Percentiles rank a stretch among this genome's conserved stretches.
These are phyloP conservation scores for Lanistes nyassanus DNA, from an alignment of 1,140 invertebrate genomes.

Conservation along the genomic window DNA sequence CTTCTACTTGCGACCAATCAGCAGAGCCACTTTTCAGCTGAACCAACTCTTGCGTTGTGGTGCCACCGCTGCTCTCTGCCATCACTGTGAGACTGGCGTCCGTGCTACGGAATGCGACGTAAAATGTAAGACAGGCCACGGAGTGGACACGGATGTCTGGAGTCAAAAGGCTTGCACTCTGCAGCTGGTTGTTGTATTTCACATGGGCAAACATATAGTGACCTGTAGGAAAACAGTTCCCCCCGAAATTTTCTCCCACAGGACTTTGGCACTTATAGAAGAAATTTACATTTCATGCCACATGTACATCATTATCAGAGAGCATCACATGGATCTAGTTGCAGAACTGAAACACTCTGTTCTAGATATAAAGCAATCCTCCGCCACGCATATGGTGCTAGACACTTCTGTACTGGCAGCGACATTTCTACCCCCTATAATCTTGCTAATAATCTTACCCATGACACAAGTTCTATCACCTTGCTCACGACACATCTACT, in stretches of 20 bases:
- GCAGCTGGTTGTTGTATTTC: neutral
- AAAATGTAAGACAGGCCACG: conserved; percentile 18
- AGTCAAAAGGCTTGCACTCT: conserved; percentile 11
- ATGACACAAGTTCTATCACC: no score
- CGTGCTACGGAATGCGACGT: conserved; percentile 10
- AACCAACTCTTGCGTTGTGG: neutral
- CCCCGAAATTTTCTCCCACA: neutral
- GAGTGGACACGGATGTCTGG: neutral
- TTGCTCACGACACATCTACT: no score
- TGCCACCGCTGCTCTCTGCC: neutral
- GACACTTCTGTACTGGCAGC: no score
- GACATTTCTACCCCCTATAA: no score
- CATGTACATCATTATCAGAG: neutral
- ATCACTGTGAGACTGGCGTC: conserved; percentile 17
- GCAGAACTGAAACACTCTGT: neutral
- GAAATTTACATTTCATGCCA: neutral
- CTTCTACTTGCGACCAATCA: conserved; percentile 15
- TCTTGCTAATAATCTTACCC: no score
- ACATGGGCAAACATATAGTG: conserved; percentile 37
- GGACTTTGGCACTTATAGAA: neutral
- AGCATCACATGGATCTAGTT: neutral
- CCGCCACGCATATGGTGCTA: neutral
- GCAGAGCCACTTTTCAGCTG: neutral
- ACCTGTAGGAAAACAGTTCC: conserved; percentile 20
- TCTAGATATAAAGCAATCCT: neutral